A percentile compares a stretch with the other conserved stretches of the same genome.
Evolutionary conservation across 1,140 invertebrate species (phyloP).

Genomic region (Drosophila bocqueti): DNA sequence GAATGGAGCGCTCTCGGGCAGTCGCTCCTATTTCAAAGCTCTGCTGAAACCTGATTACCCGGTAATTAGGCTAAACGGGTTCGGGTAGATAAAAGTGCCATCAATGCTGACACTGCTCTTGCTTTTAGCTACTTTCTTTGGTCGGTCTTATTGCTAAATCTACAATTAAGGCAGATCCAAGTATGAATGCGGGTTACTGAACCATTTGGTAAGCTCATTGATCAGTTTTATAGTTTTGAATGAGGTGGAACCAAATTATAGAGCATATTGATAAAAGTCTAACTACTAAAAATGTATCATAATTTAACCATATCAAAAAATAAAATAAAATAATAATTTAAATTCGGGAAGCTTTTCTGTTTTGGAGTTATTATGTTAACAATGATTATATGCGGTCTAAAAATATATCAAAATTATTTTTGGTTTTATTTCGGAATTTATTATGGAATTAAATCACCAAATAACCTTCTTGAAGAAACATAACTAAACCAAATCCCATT

Average conservation of each 20-base stretch:
- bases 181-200: neutral
- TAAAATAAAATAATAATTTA: too few species aligned
- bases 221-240: neutral
- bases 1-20: conserved; percentile 23
- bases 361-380: too few species aligned
- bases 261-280: neutral
- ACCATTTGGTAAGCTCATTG: neutral
- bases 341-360: too few species aligned
- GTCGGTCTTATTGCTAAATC: conserved; percentile 1
- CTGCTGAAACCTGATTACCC: conserved; percentile 49
- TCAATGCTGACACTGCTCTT: conserved; percentile 15
- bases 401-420: too few species aligned
- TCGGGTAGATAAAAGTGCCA: conserved; percentile 31
- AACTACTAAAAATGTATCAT: neutral
- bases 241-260: neutral
- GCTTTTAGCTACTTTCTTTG: neutral
- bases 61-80: conserved; percentile 60
- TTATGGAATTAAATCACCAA: neutral
- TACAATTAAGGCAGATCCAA: neutral
- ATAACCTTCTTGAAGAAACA: neutral
- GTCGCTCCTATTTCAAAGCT: conserved; percentile 53
- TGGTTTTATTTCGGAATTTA: too few species aligned
- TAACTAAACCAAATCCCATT: neutral
- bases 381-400: too few species aligned
- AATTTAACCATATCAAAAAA: too few species aligned